These are phyloP conservation scores for Perizoma affinitatum DNA, from an alignment of 2,888 invertebrate genomes.

Conservation along the genomic window DNA sequence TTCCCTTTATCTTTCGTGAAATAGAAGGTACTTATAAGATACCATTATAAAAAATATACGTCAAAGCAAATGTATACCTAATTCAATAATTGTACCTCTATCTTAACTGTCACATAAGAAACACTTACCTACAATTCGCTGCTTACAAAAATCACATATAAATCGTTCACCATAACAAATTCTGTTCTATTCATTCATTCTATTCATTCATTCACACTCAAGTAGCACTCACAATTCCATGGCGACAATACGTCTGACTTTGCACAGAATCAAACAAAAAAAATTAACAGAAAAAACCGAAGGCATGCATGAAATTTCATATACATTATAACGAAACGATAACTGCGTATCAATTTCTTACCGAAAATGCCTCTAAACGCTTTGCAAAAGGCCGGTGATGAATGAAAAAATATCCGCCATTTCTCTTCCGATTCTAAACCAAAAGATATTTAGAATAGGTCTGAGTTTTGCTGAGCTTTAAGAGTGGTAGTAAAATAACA, in stretches of 20 bases:
- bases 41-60: too few species aligned
- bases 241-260: constrained; percentile 66
- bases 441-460: constrained; percentile 7
- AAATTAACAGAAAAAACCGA: constrained; percentile 48
- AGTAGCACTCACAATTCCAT: constrained; percentile 60
- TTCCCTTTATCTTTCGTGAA: too few species aligned
- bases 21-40: too few species aligned
- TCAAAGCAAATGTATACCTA: too few species aligned
- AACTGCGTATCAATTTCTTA: constrained; percentile 58
- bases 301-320: constrained; percentile 76
- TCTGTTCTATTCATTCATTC: constrained; percentile 54
- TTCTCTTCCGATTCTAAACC: neutral
- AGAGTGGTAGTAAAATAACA: constrained; percentile 36
- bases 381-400: constrained; percentile 34
- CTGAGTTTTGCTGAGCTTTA: neutral
- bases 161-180: constrained; percentile 72
- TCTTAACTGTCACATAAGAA: constrained; percentile 36
- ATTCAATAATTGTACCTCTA: too few species aligned
- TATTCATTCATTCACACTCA: constrained; percentile 52
- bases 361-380: constrained; percentile 43
- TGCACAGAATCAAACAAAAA: constrained; percentile 27
- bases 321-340: constrained; percentile 68
- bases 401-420: constrained; percentile 18
- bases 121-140: constrained; percentile 47
- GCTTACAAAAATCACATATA: constrained; percentile 54